Evolutionary conservation across 1,140 invertebrate genomes (phyloP), one percentile per base, ranked within the genome.

Genomic region (Streblospio benedicti): DNA sequence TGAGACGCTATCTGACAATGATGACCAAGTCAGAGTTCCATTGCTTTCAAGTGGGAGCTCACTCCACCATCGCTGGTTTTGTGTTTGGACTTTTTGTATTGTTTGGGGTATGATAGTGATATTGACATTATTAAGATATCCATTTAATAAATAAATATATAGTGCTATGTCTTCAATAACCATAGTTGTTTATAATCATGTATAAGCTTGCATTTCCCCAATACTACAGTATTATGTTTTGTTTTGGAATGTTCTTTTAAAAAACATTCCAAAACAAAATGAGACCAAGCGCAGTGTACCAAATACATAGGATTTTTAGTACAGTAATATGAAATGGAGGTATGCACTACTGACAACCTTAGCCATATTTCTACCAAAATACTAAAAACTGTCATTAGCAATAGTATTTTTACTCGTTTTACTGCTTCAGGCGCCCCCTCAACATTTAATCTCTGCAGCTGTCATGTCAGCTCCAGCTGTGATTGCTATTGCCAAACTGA

Each of bases 381-480:
- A 9, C 35, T 38, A 9, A 9, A 38, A 9, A n/a, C 35, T 38
- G 35, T 38, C 35, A 38, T 9, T 9, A 9, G n/a, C 35, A 9
- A 38, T 9, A 38, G 9, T 38, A 9, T n/a, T 38, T 9, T 9
- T n/a, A 38, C n/a, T 38, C n/a, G 35, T 9, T 38, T 9, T 38
- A 38, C 9, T n/a, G 35, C n/a, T 38, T 4, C 28, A 59, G 57
- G 63, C 56, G 9, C 69, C 62, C 61, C 60, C 78, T 5, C 63
- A 63, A 41, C 61, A 65, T 63, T 45, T 65, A n/a, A 49, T 65
- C 23, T 33, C 61, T n/a, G 64, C 61, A 1, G 44, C 53, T n/a
- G 49, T 65, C 16, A 63, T 65, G 51, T 58, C 61, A n/a, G 64
- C 64, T n/a, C 64, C 64, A 16, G 61, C 57, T 16, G 56, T 61